Base-by-base conservation (phyloP, 2,888 invertebrate genomes). In the Stenotaenia linearis region DNA sequence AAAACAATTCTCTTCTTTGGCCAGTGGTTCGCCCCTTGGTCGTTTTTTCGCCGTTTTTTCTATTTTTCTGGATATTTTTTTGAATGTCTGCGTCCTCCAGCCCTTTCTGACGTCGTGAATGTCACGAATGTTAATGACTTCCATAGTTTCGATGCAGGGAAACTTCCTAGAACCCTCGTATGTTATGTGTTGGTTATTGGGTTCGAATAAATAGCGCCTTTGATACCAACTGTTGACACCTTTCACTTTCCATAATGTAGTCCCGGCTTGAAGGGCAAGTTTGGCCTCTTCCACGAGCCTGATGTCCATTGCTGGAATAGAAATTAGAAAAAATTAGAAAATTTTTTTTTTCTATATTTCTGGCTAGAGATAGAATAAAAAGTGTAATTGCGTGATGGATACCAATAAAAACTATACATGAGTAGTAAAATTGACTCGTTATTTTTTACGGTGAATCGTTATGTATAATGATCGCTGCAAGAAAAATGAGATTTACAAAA, bases 11-110 rank as follows among this genome's bases (percentile, higher is more conserved):
- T 82, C 81, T 77, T 81, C 81, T 18, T 80, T 75, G n/a, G 74
- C 78, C 61, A 79, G 74, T 12, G 77, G 77, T 18, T 76, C 35
- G 23, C 75, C 69, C 6, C 30, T 81, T 30, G 78, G 75, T 37
- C 75, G 25, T 35, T 75, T 69, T n/a, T 25, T 28, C 40, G 23
- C 40, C 30, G 78, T 35, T 37, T 79, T 80, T 45, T 85, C 84
- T 7, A 83, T 81, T 45, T 84, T 82, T 6, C 83, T 82, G 28
- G 85, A 85, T 23, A 87, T 83, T 80, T 84, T 84, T 83, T 87
- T 87, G 82, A 87, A 87, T 1, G 84, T 85, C 81, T 87, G 87
- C 2, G 87, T 86, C 79, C 85, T 85, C 86, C 87, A 87, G 7
- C 87, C 87, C 80, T 84, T 83, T 15, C 87, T 83, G 9, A 87